These are phyloP conservation scores for Ptychoptera albimana DNA, from an alignment of 2,888 invertebrate genomes.

Conservation along the genomic window DNA sequence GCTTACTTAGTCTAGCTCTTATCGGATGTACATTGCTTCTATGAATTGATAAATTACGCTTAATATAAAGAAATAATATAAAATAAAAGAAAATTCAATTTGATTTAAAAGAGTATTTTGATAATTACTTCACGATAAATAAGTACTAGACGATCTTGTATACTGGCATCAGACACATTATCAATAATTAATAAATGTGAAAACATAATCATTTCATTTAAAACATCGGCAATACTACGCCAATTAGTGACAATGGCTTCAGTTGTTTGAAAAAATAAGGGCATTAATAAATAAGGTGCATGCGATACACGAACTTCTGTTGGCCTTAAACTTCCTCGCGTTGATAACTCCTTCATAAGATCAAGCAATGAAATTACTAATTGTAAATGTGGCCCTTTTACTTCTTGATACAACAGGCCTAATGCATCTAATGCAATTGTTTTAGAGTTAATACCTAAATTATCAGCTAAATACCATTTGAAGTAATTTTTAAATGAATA, in stretches of 20 bases:
- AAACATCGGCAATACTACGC: background rate
- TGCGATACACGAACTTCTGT: slow-evolving; percentile 10
- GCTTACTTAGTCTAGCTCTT: no score
- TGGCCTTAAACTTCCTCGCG: slow-evolving; percentile 9
- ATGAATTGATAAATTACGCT: no score
- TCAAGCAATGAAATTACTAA: slow-evolving; percentile 8
- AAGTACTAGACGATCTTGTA: no score
- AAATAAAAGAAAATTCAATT: no score
- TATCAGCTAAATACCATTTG: slow-evolving; percentile 5
- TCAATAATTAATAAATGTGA: background rate
- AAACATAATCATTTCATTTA: background rate
- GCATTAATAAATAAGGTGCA: slow-evolving; percentile 10
- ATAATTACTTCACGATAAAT: no score
- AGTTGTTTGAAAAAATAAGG: background rate
- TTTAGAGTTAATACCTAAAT: slow-evolving; percentile 7
- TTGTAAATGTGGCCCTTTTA: slow-evolving; percentile 7
- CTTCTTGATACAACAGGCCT: slow-evolving; percentile 8
- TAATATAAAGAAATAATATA: no score
- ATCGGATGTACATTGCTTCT: no score
- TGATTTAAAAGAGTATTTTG: no score
- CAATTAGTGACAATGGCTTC: background rate
- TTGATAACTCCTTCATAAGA: slow-evolving; percentile 10
- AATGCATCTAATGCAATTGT: slow-evolving; percentile 10
- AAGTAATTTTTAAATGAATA: background rate
- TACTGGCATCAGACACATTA: no score